Evolutionary conservation across 2,113 vertebrate species (phyloP).

Genomic region (Eleginops maclovinus): DNA sequence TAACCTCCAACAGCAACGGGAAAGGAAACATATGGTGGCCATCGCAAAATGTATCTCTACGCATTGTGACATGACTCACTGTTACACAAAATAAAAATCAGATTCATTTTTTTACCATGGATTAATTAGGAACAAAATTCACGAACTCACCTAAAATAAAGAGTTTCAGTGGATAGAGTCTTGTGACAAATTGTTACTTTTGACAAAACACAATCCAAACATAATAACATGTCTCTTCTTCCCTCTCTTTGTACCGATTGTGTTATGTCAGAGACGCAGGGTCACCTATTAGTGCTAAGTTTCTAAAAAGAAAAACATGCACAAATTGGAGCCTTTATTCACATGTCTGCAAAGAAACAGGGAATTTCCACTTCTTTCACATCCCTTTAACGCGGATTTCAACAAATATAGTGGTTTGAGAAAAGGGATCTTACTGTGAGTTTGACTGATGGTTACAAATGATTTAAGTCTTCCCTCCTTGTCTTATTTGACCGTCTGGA

Average conservation of each 20-base stretch:
- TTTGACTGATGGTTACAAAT: slow-evolving; percentile 53
- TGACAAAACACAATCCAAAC: slow-evolving; percentile 63
- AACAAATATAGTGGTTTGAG: slow-evolving; percentile 44
- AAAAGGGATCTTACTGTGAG: slow-evolving; percentile 30
- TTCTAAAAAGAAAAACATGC: slow-evolving; percentile 49
- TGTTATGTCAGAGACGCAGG: slow-evolving; percentile 69
- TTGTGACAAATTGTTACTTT: slow-evolving; percentile 67
- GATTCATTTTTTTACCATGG: slow-evolving; percentile 21
- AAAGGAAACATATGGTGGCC: slow-evolving; percentile 65
- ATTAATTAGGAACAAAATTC: neutral
- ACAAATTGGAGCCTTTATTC: slow-evolving; percentile 75
- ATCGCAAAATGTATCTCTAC: slow-evolving; percentile 18
- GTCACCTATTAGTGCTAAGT: slow-evolving; percentile 72
- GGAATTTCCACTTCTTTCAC: slow-evolving; percentile 54
- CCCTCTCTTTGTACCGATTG: slow-evolving; percentile 1
- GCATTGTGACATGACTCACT: slow-evolving; percentile 21
- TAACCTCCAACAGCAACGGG: slow-evolving; percentile 60
- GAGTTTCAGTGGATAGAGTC: no score
- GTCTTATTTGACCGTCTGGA: slow-evolving; percentile 28
- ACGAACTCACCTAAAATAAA: slow-evolving; percentile 39
- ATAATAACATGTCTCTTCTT: slow-evolving; percentile 47
- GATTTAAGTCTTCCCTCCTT: slow-evolving; percentile 33
- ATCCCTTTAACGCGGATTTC: slow-evolving; percentile 26
- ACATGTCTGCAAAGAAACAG: slow-evolving; percentile 74
- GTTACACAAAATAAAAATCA: slow-evolving; percentile 9